Conservation (phyloP, 2,888 invertebrate species). For the Noctuana brunneofusca region DNA sequence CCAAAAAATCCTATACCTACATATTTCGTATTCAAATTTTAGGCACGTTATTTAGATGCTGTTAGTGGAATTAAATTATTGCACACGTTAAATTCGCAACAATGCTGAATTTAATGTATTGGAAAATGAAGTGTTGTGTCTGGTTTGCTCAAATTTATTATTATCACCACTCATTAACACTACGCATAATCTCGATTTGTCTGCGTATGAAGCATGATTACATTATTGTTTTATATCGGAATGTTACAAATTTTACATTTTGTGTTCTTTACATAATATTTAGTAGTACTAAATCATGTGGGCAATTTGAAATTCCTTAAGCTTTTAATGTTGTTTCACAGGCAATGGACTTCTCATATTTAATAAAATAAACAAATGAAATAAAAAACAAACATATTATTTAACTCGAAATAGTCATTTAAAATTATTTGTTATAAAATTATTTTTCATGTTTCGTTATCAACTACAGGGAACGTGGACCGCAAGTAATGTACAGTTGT, state of each 20-base stretch:
- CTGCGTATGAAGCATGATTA: neutral
- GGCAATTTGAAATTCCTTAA: too few species aligned
- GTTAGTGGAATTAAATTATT: conserved; percentile 24
- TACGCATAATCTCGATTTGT: conserved; percentile 4
- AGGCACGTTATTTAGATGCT: conserved; percentile 16
- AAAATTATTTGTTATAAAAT: too few species aligned
- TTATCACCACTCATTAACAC: conserved; percentile 7
- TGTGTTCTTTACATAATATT: too few species aligned
- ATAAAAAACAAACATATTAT: too few species aligned
- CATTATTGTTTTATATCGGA: neutral
- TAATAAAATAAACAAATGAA: too few species aligned
- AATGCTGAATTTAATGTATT: conserved; percentile 22
- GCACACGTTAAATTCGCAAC: conserved; percentile 24
- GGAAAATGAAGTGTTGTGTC: conserved; percentile 17
- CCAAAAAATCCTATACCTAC: neutral
- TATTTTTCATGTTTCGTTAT: neutral
- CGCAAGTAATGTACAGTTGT: neutral
- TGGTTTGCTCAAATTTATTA: conserved; percentile 23
- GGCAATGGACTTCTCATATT: too few species aligned
- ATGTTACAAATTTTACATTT: neutral
- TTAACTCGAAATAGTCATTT: too few species aligned
- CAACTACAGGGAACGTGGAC: neutral
- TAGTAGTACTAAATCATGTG: too few species aligned
- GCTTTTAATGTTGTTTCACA: too few species aligned
- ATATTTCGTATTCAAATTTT: conserved; percentile 12